Conservation (phyloP, 2,797 vertebrate species). For the Hirundo rustica region DNA sequence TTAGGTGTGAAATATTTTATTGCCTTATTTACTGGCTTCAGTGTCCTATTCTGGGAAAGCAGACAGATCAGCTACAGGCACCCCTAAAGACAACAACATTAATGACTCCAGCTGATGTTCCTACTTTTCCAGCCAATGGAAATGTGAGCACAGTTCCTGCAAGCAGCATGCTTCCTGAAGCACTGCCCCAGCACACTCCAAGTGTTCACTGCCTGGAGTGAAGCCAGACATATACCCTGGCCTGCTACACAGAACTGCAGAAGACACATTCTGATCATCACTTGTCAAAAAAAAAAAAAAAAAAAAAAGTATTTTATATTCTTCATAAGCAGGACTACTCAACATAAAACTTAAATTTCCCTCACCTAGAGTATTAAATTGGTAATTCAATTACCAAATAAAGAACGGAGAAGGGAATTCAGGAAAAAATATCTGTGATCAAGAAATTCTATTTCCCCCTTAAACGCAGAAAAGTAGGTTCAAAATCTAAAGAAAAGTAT, state of each 20-base stretch:
- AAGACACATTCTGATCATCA: neutral
- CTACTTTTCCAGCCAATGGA: conserved; percentile 21
- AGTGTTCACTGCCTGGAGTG: neutral
- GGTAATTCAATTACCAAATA: neutral
- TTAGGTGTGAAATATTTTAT: conserved; percentile 47
- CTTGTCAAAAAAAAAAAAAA: neutral
- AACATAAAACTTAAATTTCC: neutral
- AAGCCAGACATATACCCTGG: neutral
- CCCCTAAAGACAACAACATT: conserved; percentile 11
- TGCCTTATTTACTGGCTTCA: conserved; percentile 43
- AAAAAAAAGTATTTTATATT: neutral
- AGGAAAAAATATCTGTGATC: neutral
- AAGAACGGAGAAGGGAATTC: neutral
- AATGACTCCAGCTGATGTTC: conserved; percentile 62
- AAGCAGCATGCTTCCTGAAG: conserved; percentile 12
- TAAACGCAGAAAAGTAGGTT: neutral
- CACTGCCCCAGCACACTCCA: neutral
- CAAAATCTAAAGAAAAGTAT: neutral
- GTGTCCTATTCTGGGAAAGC: conserved; percentile 10
- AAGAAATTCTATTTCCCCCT: neutral
- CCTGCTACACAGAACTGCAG: neutral
- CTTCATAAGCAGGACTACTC: neutral
- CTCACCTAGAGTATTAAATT: neutral
- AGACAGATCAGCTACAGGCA: conserved; percentile 28
- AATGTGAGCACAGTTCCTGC: conserved; percentile 5